Conservation (phyloP, 2,797 vertebrate genomes). For the Hyperoplus immaculatus region DNA sequence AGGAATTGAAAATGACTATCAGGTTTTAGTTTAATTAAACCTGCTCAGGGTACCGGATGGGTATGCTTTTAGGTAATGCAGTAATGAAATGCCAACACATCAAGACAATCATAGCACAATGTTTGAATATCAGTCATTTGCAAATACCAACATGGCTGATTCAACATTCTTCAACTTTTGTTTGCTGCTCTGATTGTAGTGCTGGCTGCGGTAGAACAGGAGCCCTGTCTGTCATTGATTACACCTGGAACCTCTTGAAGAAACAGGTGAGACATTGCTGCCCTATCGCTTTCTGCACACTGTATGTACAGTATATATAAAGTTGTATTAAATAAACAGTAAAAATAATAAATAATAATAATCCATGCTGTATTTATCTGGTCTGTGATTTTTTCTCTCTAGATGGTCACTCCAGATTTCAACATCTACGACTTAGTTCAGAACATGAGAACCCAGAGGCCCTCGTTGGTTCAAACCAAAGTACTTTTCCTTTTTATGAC, state of each 20-base stretch:
- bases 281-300: background rate
- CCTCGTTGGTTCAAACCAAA: constrained; percentile 97
- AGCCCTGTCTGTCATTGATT: constrained; percentile 94
- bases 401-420: constrained; percentile 93
- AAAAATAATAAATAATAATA: background rate
- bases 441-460: constrained; percentile 95
- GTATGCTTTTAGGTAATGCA: background rate
- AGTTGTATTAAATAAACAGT: too few species aligned
- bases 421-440: constrained; percentile 90
- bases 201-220: constrained; percentile 98
- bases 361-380: background rate
- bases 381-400: constrained; percentile 41
- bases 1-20: background rate
- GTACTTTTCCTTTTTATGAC: constrained; percentile 70
- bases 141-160: background rate
- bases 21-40: background rate
- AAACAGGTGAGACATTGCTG: constrained; percentile 85
- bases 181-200: constrained; percentile 76
- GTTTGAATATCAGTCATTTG: background rate
- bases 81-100: background rate
- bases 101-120: background rate
- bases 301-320: background rate
- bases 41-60: background rate
- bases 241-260: constrained; percentile 93
- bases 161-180: background rate